Conservation (phyloP, 2,888 invertebrate genomes). For the Plebejus melissa region DNA sequence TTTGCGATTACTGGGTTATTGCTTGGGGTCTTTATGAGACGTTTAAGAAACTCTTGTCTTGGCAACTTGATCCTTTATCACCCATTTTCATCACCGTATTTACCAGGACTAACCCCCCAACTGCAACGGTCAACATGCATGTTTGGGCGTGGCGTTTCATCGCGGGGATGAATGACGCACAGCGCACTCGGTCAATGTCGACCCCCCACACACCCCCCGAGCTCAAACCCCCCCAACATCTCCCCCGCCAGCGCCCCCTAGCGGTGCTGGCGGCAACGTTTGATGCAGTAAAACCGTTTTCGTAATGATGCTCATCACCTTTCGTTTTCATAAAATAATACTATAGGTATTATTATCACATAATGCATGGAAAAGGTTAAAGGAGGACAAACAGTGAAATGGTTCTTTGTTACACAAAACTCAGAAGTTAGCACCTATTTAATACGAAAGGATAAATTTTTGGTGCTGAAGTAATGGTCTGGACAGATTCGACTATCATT, state of each 20-base stretch:
- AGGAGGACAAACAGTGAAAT: too few relatives aligned
- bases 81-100: not conserved
- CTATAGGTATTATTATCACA: too few relatives aligned
- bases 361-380: too few relatives aligned
- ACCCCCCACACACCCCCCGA: constrained; percentile 28
- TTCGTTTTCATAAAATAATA: not conserved
- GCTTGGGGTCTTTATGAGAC: too few relatives aligned
- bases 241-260: not conserved
- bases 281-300: not conserved
- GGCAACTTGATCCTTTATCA: too few relatives aligned
- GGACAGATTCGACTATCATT: too few relatives aligned
- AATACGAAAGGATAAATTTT: too few relatives aligned
- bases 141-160: constrained; percentile 19
- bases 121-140: not conserved
- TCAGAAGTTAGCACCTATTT: too few relatives aligned
- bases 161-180: constrained; percentile 36
- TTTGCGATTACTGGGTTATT: too few relatives aligned
- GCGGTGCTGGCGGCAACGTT: not conserved
- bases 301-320: not conserved
- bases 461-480: too few relatives aligned
- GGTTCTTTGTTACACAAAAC: too few relatives aligned
- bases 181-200: constrained; percentile 40
- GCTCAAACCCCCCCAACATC: constrained; percentile 3
- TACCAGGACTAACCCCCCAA: not conserved
- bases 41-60: too few relatives aligned